These are phyloP conservation scores for Disparrhopalites patrizii DNA, from an alignment of 2,888 invertebrate species.

Conservation along the genomic window DNA sequence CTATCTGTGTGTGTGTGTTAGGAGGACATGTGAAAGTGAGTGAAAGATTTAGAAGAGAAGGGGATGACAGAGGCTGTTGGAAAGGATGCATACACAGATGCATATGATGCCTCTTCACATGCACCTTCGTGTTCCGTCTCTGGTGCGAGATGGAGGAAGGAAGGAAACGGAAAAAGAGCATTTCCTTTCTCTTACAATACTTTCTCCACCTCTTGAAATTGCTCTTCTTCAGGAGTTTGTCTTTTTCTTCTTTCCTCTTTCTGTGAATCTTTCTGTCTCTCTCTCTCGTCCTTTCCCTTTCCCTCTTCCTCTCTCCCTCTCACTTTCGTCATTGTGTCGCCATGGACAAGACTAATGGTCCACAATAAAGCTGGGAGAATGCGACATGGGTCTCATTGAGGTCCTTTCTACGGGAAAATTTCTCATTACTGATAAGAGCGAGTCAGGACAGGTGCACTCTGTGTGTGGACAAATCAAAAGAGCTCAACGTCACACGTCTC, in stretches of 20 bases:
- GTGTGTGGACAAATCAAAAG: slow-evolving; percentile 21
- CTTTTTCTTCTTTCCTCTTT: not conserved
- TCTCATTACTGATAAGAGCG: slow-evolving; percentile 23
- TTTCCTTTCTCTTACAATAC: not conserved
- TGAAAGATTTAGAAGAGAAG: slow-evolving; percentile 14
- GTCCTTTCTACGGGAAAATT: slow-evolving; percentile 19
- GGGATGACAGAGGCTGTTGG: slow-evolving; percentile 1
- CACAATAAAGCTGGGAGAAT: slow-evolving; percentile 13
- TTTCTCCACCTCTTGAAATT: not conserved
- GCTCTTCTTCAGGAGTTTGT: not conserved
- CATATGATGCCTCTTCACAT: not conserved
- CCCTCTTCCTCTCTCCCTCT: not conserved
- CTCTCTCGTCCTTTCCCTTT: not conserved
- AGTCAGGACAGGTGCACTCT: slow-evolving; percentile 14
- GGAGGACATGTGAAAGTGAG: not conserved
- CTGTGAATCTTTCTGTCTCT: not conserved
- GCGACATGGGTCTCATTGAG: slow-evolving; percentile 19
- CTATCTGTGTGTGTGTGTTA: no score
- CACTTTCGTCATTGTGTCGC: not conserved
- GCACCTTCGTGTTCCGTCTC: not conserved
- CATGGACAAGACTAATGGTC: slow-evolving; percentile 23
- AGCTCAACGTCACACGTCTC: slow-evolving; percentile 1
- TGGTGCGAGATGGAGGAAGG: not conserved
- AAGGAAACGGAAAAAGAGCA: not conserved
- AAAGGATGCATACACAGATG: not conserved